A percentile compares a stretch with the other conserved stretches of the same genome.
Evolutionary conservation across 2,797 vertebrate genomes (phyloP).

Genomic region (Tokudaia muenninki): DNA sequence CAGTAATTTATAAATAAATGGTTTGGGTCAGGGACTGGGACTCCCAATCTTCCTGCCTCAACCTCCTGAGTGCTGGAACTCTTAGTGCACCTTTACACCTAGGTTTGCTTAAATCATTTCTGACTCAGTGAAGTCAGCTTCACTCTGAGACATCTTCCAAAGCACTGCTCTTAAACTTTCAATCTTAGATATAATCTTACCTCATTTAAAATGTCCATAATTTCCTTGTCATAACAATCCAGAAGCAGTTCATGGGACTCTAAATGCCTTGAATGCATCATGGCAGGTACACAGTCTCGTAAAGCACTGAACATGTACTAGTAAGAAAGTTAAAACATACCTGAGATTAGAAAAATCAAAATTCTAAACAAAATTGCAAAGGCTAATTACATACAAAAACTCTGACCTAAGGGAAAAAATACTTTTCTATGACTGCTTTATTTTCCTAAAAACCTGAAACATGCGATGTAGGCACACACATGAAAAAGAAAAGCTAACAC

Average conservation of each 20-base stretch:
- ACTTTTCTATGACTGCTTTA: slow-evolving; percentile 13
- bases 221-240: slow-evolving; percentile 96
- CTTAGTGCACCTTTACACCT: not conserved
- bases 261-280: slow-evolving; percentile 96
- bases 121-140: slow-evolving; percentile 29
- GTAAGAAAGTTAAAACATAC: slow-evolving; percentile 55
- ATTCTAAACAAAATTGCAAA: not conserved
- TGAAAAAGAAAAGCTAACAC: not conserved
- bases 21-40: not conserved
- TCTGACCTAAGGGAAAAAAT: slow-evolving; percentile 33
- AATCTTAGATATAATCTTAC: slow-evolving; percentile 86
- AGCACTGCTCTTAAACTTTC: not conserved
- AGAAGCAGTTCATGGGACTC: slow-evolving; percentile 95
- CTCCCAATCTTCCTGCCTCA: not conserved
- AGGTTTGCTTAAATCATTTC: not conserved
- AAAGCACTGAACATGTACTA: slow-evolving; percentile 99
- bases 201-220: slow-evolving; percentile 97
- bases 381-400: not conserved
- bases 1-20: not conserved
- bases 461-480: not conserved
- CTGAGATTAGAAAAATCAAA: slow-evolving; percentile 12
- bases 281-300: slow-evolving; percentile 95
- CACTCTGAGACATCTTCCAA: slow-evolving; percentile 3
- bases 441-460: slow-evolving; percentile 48
- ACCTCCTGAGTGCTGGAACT: not conserved